Evolutionary conservation across 2,888 invertebrate genomes (phyloP).

Genomic region (Carpatolechia fugitivella): DNA sequence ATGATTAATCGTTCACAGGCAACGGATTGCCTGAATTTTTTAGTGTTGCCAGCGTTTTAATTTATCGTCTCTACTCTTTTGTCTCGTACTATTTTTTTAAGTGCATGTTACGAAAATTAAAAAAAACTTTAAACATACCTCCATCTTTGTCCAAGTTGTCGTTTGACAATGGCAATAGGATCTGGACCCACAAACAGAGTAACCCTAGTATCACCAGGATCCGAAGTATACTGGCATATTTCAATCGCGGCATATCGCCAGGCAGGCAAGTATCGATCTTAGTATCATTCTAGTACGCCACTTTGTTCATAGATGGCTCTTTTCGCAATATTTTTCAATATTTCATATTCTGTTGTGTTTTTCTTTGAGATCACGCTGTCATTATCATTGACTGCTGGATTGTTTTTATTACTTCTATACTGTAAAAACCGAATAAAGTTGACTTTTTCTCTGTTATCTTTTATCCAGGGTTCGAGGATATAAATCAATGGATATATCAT

Average conservation of each 20-base stretch:
- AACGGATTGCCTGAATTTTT: too few species aligned
- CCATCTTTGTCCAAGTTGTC: conserved; percentile 55
- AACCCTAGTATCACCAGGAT: conserved; percentile 61
- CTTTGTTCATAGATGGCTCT: conserved; percentile 1
- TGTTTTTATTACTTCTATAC: too few species aligned
- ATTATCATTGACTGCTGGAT: too few species aligned
- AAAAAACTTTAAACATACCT: conserved; percentile 53
- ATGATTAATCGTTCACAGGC: too few species aligned
- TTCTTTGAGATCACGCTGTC: too few species aligned
- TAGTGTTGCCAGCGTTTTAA: too few species aligned
- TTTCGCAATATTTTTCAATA: neutral
- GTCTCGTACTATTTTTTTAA: neutral
- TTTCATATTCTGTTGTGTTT: neutral
- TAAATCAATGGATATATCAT: too few species aligned
- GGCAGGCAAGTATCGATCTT: conserved; percentile 14
- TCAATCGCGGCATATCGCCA: conserved; percentile 66
- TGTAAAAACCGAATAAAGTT: too few species aligned
- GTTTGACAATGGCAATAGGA: conserved; percentile 62
- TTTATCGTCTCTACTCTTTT: neutral
- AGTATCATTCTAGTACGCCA: conserved; percentile 9
- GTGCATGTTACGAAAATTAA: neutral
- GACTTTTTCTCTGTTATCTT: too few species aligned
- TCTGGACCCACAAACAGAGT: conserved; percentile 69
- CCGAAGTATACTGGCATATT: conserved; percentile 65
- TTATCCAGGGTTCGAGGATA: too few species aligned